phyloP scores from a whole-genome alignment of 2,888 invertebrate species.

The Linhomoeus sp. region DNA sequence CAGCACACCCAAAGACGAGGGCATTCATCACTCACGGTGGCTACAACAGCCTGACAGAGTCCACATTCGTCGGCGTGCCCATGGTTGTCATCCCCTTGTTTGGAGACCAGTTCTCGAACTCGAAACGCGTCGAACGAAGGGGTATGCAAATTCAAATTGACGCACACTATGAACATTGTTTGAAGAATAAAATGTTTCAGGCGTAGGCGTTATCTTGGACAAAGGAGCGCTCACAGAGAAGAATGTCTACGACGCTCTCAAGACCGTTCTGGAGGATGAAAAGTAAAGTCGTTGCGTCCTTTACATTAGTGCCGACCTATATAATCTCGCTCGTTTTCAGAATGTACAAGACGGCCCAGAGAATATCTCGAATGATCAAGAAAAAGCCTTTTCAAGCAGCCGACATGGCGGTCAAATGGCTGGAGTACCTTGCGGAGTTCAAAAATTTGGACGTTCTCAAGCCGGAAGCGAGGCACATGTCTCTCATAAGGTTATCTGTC shows the following conservation, averaged over 20 bases:
- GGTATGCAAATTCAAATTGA: no score
- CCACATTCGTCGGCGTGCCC: constrained; percentile 31
- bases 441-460: no score
- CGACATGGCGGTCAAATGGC: background rate
- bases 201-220: constrained; percentile 10
- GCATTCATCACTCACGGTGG: constrained; percentile 54
- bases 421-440: constrained; percentile 3
- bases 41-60: constrained; percentile 47
- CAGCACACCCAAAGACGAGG: constrained; percentile 46
- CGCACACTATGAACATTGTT: no score
- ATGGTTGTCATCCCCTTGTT: constrained; percentile 29
- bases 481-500: no score
- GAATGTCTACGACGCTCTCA: background rate
- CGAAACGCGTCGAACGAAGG: constrained; percentile 21
- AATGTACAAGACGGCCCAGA: background rate
- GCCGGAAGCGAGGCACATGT: background rate
- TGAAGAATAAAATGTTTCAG: no score
- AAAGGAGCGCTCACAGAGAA: no score
- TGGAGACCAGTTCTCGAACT: constrained; percentile 28
- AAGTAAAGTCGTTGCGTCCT: no score
- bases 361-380: background rate
- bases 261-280: no score
- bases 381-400: background rate
- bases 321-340: no score
- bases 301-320: no score